Conservation (phyloP, 2,113 vertebrate genomes). For the Myocastor coypus region DNA sequence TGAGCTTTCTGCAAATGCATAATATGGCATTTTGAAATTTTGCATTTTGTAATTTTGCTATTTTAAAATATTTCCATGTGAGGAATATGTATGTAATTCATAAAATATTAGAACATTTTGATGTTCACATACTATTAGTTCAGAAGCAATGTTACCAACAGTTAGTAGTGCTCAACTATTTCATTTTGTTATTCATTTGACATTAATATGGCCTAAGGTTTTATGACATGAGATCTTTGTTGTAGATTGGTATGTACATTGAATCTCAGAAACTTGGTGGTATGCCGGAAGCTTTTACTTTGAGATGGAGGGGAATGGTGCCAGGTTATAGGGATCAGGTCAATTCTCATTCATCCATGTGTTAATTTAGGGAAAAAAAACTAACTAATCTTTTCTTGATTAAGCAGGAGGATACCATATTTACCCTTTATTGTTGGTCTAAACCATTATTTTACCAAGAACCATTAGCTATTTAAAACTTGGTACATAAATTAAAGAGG, state of each 20-base stretch:
- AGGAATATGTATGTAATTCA: not conserved
- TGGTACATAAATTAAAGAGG: conserved; percentile 90
- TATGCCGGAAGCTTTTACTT: not conserved
- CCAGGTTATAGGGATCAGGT: conserved; percentile 22
- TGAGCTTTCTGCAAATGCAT: not conserved
- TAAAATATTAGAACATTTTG: not conserved
- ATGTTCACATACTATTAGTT: not conserved
- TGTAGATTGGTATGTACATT: not conserved
- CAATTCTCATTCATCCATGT: conserved; percentile 27
- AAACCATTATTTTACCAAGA: conserved; percentile 86
- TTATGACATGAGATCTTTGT: conserved; percentile 15
- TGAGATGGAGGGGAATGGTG: not conserved
- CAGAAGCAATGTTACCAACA: fast-evolving
- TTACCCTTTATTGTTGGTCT: conserved; percentile 84
- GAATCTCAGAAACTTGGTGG: conserved; percentile 29
- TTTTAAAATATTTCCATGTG: not conserved
- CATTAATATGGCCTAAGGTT: not conserved
- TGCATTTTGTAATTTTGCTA: not conserved
- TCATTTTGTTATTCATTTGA: not conserved
- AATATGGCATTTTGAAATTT: not conserved
- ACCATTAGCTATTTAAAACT: conserved; percentile 89
- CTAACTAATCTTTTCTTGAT: conserved; percentile 59
- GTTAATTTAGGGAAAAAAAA: conserved; percentile 58
- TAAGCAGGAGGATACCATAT: conserved; percentile 74
- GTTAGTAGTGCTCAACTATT: not conserved